A percentile compares a stretch with the other conserved stretches of the same genome.
These are phyloP conservation scores for Acanthococcus lagerstroemiae DNA, from an alignment of 2,888 invertebrate genomes.

Conservation along the genomic window DNA sequence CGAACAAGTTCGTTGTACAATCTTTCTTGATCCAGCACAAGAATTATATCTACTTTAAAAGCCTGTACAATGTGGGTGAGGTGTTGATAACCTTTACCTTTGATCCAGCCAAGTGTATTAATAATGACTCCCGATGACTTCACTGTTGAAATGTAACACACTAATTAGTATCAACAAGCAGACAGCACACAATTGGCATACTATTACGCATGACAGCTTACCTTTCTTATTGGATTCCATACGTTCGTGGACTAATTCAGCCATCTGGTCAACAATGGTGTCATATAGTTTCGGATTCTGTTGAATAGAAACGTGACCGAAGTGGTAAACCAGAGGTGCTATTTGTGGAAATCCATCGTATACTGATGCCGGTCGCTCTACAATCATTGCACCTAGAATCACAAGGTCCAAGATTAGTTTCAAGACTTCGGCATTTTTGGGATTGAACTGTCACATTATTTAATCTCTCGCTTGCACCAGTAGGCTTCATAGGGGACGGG, in stretches of 20 bases:
- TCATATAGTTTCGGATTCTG: slow-evolving; percentile 76
- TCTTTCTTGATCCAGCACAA: slow-evolving; percentile 92
- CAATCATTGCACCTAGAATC: slow-evolving; percentile 57
- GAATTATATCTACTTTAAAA: slow-evolving; percentile 90
- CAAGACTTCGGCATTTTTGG: too few species aligned
- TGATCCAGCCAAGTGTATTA: slow-evolving; percentile 97
- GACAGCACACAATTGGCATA: neutral
- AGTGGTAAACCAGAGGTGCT: slow-evolving; percentile 87
- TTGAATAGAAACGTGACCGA: slow-evolving; percentile 69
- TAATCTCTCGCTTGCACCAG: too few species aligned
- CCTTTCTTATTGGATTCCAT: slow-evolving; percentile 80
- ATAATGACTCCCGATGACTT: slow-evolving; percentile 83
- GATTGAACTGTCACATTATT: too few species aligned
- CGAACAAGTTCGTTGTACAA: slow-evolving; percentile 86
- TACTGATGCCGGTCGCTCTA: slow-evolving; percentile 85
- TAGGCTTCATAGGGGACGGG: too few species aligned
- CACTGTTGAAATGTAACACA: slow-evolving; percentile 46
- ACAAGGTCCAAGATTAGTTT: too few species aligned
- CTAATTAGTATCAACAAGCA: too few species aligned
- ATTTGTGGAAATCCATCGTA: slow-evolving; percentile 92
- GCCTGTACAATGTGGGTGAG: slow-evolving; percentile 80
- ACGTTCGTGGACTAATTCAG: slow-evolving; percentile 72
- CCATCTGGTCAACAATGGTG: slow-evolving; percentile 68
- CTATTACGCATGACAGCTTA: slow-evolving; percentile 40
- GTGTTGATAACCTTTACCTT: slow-evolving; percentile 78